phyloP scores from a whole-genome alignment of 2,888 invertebrate species.

The Aphidius colemani region DNA sequence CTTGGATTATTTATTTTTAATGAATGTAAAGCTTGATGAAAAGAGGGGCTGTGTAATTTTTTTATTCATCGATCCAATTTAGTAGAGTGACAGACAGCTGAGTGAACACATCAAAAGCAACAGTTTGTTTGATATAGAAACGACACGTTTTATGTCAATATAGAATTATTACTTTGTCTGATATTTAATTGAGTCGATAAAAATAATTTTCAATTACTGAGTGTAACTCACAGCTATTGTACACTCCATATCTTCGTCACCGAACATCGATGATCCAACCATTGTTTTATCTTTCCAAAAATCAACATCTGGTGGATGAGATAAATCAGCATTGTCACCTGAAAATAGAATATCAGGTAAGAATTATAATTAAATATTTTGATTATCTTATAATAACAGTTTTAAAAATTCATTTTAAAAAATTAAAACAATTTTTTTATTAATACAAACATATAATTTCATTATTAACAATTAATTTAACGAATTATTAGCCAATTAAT shows the following conservation, averaged over 20 bases:
- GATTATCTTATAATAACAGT: neutral
- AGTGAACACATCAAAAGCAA: neutral
- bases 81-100: neutral
- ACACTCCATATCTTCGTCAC: conserved; percentile 43
- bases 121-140: neutral
- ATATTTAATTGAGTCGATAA: neutral
- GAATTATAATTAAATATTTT: neutral
- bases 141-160: neutral
- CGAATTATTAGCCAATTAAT: conserved; percentile 2
- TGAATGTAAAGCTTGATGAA: too few species aligned
- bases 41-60: too few species aligned
- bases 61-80: too few species aligned
- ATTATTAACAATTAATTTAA: neutral
- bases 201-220: neutral
- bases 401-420: neutral
- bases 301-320: conserved; percentile 31
- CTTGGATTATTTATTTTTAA: too few species aligned
- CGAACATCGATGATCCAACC: conserved; percentile 34
- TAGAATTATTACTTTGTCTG: neutral
- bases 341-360: conserved; percentile 6
- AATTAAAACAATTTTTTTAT: neutral
- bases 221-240: conserved; percentile 39
- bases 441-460: too few species aligned
- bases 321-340: conserved; percentile 35
- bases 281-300: conserved; percentile 38